Conservation (phyloP, 2,888 invertebrate genomes). For the Sesia bembeciformis region DNA sequence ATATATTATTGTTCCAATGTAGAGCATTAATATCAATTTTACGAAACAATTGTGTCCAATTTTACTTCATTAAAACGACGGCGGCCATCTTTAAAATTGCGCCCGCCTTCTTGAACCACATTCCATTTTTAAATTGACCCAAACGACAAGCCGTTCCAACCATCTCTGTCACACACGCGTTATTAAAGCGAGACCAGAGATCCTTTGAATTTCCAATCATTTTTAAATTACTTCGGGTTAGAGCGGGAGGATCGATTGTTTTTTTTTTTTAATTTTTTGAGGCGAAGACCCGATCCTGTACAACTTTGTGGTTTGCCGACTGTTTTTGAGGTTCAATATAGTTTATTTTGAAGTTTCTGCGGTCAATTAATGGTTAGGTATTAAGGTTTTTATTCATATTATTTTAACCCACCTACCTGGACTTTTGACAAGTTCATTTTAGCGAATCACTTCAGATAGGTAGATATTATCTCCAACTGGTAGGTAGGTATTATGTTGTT, state of each 20-base stretch:
- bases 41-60: conserved; percentile 28
- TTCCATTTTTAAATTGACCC: conserved; percentile 25
- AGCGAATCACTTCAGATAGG: too few relatives aligned
- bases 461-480: too few relatives aligned
- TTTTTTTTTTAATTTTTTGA: conserved; percentile 15
- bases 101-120: conserved; percentile 21
- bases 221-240: too few relatives aligned
- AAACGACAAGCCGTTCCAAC: neutral
- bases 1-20: too few relatives aligned
- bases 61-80: conserved; percentile 14
- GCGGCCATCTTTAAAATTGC: conserved; percentile 18
- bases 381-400: too few relatives aligned
- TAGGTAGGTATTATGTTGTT: too few relatives aligned
- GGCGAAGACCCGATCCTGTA: conserved; percentile 6
- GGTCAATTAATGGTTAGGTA: too few relatives aligned
- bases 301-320: conserved; percentile 8
- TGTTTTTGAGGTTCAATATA: conserved; percentile 1
- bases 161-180: conserved; percentile 17
- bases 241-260: neutral
- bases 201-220: too few relatives aligned
- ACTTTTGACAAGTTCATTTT: too few relatives aligned
- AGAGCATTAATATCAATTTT: conserved; percentile 5
- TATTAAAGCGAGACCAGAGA: neutral
- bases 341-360: too few relatives aligned
- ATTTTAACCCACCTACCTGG: too few relatives aligned